Evolutionary conservation across 2,113 vertebrate genomes (phyloP).

Genomic region (Ailuropoda melanoleuca): DNA sequence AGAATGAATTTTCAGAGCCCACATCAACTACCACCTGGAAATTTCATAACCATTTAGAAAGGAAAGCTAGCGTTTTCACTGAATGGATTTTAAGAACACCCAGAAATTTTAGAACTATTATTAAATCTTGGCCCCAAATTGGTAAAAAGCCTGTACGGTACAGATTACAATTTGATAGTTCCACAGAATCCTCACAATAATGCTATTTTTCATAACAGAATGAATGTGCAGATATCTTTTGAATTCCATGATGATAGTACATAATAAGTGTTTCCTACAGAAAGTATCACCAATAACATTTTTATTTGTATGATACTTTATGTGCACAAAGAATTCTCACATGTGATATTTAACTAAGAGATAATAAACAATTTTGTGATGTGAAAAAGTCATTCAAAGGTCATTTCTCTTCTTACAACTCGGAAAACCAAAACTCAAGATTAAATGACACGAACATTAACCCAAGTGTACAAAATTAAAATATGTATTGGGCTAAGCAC

Average conservation of each 20-base stretch:
- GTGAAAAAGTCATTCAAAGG: background rate
- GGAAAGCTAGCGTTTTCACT: background rate
- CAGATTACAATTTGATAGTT: background rate
- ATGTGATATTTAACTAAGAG: background rate
- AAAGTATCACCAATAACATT: background rate
- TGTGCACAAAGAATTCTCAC: background rate
- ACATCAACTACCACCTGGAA: background rate
- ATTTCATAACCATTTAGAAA: constrained; percentile 15
- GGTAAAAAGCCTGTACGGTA: background rate
- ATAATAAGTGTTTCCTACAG: background rate
- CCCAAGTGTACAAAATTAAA: background rate
- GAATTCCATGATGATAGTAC: background rate
- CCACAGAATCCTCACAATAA: background rate
- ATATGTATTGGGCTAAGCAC: background rate
- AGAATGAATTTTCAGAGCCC: constrained; percentile 10
- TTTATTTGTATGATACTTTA: constrained; percentile 5
- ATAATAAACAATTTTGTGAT: background rate
- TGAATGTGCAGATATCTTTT: background rate
- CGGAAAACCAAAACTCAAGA: background rate
- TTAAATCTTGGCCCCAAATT: background rate
- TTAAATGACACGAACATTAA: constrained; percentile 37
- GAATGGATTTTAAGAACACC: background rate
- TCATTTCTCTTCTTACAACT: constrained; percentile 30
- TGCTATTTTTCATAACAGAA: background rate
- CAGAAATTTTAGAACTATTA: background rate